Conservation (phyloP, 2,888 invertebrate genomes). For the Heteropelma amictum region DNA sequence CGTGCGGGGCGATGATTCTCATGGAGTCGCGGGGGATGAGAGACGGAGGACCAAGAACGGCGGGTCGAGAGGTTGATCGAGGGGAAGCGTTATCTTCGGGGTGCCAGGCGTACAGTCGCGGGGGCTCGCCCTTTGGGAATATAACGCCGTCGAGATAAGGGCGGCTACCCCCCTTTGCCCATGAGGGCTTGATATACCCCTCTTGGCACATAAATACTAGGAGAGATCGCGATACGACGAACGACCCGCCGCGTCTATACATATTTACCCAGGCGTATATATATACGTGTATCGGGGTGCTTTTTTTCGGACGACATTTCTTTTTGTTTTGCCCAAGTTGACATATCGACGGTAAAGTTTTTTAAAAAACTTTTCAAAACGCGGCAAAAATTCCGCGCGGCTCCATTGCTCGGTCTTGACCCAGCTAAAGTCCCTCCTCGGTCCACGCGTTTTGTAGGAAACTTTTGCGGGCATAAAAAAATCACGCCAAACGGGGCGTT, state of each 20-base stretch:
- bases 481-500: no score
- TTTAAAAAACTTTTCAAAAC: no score
- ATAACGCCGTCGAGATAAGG: slow-evolving; percentile 73
- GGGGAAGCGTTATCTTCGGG: slow-evolving; percentile 74
- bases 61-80: slow-evolving; percentile 46
- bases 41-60: slow-evolving; percentile 4
- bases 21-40: background rate
- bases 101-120: slow-evolving; percentile 74
- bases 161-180: slow-evolving; percentile 51
- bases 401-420: no score
- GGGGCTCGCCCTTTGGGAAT: slow-evolving; percentile 75
- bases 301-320: no score
- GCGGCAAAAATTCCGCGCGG: no score
- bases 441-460: no score
- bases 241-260: slow-evolving; percentile 61
- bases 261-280: slow-evolving; percentile 56
- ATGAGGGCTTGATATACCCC: slow-evolving; percentile 65
- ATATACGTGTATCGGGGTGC: no score
- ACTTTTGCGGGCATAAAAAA: no score
- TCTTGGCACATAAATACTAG: slow-evolving; percentile 72
- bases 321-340: no score
- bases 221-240: slow-evolving; percentile 75
- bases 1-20: slow-evolving; percentile 6
- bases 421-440: no score
- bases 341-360: no score